A percentile compares a stretch with the other conserved stretches of the same genome.
Evolutionary conservation across 2,888 invertebrate species (phyloP).

Genomic region (Oxyteleia sp.): DNA sequence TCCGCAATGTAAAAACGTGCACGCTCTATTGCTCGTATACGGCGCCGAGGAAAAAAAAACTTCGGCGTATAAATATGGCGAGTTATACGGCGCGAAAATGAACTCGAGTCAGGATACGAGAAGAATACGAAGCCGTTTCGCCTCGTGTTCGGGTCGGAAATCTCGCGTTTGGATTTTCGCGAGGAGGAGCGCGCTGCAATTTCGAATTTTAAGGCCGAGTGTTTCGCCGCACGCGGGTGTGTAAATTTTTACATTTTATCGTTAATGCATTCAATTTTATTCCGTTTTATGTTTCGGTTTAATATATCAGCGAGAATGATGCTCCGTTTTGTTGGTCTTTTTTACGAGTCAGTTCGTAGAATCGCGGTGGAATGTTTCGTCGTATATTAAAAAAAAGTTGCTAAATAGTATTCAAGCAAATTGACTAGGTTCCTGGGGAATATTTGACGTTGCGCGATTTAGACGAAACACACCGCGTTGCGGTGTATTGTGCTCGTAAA

Average conservation of each 20-base stretch:
- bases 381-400: slow-evolving; percentile 20
- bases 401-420: slow-evolving; percentile 17
- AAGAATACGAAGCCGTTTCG: slow-evolving; percentile 12
- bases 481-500: neutral
- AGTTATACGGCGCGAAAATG: slow-evolving; percentile 47
- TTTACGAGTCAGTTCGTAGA: slow-evolving; percentile 1
- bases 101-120: slow-evolving; percentile 6
- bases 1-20: slow-evolving; percentile 31
- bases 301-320: slow-evolving; percentile 2
- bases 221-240: neutral
- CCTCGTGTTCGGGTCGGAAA: slow-evolving; percentile 8
- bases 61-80: slow-evolving; percentile 38
- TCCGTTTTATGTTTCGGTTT: slow-evolving; percentile 28
- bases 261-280: slow-evolving; percentile 48
- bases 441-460: neutral
- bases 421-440: neutral
- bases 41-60: slow-evolving; percentile 32
- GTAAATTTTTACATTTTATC: slow-evolving; percentile 48
- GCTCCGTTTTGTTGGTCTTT: neutral
- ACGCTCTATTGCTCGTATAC: slow-evolving; percentile 28
- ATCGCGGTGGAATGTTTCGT: neutral
- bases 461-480: neutral
- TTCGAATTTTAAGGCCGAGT: slow-evolving; percentile 29
- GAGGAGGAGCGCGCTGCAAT: neutral
- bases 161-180: slow-evolving; percentile 13